Conservation (phyloP, 2,113 vertebrate genomes). For the Rutilus rutilus region DNA sequence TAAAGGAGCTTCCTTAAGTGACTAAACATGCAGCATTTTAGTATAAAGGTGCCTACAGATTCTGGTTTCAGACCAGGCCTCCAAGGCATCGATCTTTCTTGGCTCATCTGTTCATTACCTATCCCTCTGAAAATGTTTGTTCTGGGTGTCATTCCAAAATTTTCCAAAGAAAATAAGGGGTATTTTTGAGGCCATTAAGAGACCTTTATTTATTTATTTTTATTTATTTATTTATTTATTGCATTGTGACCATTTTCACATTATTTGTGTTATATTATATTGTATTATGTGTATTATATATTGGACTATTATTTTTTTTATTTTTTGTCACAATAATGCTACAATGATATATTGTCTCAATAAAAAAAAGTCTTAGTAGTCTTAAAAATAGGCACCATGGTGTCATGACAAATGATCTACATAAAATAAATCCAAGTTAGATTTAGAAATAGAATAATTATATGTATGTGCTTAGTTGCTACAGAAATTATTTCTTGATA, state of each 20-base stretch:
- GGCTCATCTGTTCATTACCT: not conserved
- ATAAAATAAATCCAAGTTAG: too few relatives aligned
- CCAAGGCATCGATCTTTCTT: too few relatives aligned
- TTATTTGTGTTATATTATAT: not conserved
- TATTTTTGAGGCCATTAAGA: not conserved
- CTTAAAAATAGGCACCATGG: too few relatives aligned
- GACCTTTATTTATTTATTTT: too few relatives aligned
- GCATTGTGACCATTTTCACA: not conserved
- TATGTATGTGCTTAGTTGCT: not conserved
- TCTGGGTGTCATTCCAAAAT: not conserved
- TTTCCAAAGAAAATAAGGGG: not conserved
- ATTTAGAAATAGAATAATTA: not conserved
- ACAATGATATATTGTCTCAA: too few relatives aligned
- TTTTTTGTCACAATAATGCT: not conserved
- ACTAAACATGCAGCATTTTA: conserved; percentile 4
- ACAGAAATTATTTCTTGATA: too few relatives aligned
- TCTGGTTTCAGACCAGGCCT: not conserved
- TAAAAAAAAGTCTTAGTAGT: too few relatives aligned
- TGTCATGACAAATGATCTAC: too few relatives aligned
- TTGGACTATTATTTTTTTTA: not conserved
- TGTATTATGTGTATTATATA: not conserved
- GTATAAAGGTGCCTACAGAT: not conserved
- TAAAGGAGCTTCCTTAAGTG: not conserved
- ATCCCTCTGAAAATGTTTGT: not conserved
- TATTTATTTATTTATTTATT: not conserved